phyloP scores from a whole-genome alignment of 2,797 vertebrate genomes.

The Poecile montanus region DNA sequence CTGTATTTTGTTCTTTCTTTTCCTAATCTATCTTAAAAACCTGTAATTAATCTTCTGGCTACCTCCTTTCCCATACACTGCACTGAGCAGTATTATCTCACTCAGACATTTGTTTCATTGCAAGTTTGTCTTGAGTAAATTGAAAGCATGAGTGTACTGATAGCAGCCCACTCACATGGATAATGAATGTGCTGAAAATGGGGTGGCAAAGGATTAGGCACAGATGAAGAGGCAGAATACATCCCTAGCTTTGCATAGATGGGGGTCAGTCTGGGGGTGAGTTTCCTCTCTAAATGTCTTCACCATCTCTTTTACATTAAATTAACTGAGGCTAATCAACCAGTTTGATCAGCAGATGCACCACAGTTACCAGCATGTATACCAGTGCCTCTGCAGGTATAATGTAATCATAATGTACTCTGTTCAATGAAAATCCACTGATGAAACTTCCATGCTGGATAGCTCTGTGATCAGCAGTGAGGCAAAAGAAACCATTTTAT shows the following conservation, averaged over 20 bases:
- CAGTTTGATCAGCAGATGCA: background rate
- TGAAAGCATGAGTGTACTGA: background rate
- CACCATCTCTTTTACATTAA: background rate
- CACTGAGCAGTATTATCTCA: background rate
- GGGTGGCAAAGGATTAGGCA: background rate
- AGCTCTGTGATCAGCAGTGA: background rate
- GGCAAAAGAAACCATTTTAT: background rate
- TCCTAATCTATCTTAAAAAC: background rate
- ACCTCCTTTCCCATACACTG: background rate
- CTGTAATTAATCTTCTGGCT: conserved; percentile 14
- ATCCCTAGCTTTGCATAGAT: background rate
- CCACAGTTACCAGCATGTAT: background rate
- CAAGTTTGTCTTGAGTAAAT: background rate
- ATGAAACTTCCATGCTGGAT: background rate
- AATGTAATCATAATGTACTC: background rate
- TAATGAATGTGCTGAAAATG: background rate
- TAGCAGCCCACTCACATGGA: background rate
- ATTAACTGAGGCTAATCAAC: background rate
- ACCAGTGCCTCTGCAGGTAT: background rate
- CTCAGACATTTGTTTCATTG: background rate
- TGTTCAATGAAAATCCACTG: background rate
- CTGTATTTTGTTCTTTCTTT: background rate
- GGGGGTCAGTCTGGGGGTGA: background rate
- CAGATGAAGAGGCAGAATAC: background rate
- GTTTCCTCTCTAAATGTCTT: background rate